Evolutionary conservation across 2,888 invertebrate genomes (phyloP).

Genomic region (Ptychoptera albimana): DNA sequence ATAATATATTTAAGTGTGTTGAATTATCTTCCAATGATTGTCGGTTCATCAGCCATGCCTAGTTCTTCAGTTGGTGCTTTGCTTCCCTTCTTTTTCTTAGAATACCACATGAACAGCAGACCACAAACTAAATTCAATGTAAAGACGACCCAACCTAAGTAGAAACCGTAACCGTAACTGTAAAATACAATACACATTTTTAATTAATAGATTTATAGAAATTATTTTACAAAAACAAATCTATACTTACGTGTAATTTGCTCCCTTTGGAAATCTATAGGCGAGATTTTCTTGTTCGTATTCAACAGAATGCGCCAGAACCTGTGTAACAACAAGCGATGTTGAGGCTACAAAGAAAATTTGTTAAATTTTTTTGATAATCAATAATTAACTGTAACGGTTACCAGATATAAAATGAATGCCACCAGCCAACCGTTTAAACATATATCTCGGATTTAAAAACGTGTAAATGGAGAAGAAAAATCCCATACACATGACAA

Average conservation of each 20-base stretch:
- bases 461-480: constrained; percentile 73
- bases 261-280: constrained; percentile 48
- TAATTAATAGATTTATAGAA: not conserved
- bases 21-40: constrained; percentile 51
- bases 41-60: constrained; percentile 73
- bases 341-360: constrained; percentile 45
- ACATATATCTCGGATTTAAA: constrained; percentile 72
- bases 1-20: no score
- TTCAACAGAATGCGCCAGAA: constrained; percentile 54
- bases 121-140: constrained; percentile 50
- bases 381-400: constrained; percentile 6
- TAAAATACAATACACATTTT: constrained; percentile 8
- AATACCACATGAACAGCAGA: constrained; percentile 60
- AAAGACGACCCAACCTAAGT: constrained; percentile 65
- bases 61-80: constrained; percentile 69
- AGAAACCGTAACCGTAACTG: constrained; percentile 56
- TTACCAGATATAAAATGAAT: constrained; percentile 68
- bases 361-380: not conserved
- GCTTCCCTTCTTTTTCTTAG: constrained; percentile 69
- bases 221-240: not conserved
- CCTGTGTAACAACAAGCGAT: constrained; percentile 67
- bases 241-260: constrained; percentile 39
- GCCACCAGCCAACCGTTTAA: constrained; percentile 70
- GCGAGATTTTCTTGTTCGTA: constrained; percentile 49
- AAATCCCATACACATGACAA: constrained; percentile 67